phyloP scores from a whole-genome alignment of 2,797 vertebrate species.

The Intellagama lesueurii region DNA sequence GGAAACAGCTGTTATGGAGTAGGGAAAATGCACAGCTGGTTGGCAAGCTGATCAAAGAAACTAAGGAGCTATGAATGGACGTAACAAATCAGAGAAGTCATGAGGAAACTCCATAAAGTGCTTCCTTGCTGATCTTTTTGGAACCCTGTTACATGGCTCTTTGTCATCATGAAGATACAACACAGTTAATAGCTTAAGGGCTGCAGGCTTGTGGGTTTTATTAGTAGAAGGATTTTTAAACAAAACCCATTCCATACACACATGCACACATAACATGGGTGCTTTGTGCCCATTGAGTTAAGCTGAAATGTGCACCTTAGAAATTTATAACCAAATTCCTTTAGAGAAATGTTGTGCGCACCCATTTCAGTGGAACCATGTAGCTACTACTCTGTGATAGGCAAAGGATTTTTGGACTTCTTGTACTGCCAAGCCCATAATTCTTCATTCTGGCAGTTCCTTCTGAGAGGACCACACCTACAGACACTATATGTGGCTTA shows the following conservation, averaged over 20 bases:
- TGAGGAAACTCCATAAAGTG: neutral
- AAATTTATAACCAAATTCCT: no score
- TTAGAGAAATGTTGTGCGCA: no score
- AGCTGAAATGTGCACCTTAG: neutral
- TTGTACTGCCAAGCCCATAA: no score
- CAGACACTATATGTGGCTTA: no score
- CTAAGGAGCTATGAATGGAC: neutral
- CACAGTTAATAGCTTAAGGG: neutral
- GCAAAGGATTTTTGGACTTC: no score
- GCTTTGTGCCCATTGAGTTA: neutral
- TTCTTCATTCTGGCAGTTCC: no score
- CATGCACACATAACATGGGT: no score
- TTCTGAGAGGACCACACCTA: no score
- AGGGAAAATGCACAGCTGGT: neutral
- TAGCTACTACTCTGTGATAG: no score
- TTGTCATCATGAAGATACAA: neutral
- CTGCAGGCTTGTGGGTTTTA: neutral
- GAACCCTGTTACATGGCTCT: neutral
- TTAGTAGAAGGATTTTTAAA: no score
- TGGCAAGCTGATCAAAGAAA: slow-evolving; percentile 13
- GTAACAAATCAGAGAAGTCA: slow-evolving; percentile 13
- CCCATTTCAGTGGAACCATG: no score
- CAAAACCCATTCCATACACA: no score
- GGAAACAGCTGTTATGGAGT: neutral
- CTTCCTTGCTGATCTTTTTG: neutral